Evolutionary conservation across 2,113 vertebrate genomes (phyloP), one percentile per base, ranked within the genome.

Genomic region (Phaethornis superciliosus): DNA sequence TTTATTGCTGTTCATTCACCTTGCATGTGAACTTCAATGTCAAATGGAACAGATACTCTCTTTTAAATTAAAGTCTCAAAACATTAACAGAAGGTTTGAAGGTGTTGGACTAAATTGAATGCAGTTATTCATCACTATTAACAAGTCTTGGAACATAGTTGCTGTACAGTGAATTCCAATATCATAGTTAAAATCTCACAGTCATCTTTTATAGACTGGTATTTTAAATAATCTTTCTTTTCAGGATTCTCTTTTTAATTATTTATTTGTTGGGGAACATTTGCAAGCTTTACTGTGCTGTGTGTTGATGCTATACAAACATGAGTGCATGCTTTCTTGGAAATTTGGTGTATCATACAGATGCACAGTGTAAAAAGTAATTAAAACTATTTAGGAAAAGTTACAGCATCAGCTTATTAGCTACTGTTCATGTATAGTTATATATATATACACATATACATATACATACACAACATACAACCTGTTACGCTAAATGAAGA

Each of bases 11-110:
- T 56, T 88, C 62, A 10, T 86, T 93, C 59, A 81, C 55, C 72
- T 94, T 81, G 65, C 3, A 2, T 86, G 58, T 47, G 20, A 88
- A 93, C 79, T 91, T 81, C 72, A 93, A 10, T 68, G 68, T 84
- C 75, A 67, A 54, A 71, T 89, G 64, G 47, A 95, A 75, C 40
- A 71, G 69, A 64, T 93, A 84, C 95, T 28, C 47, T 90, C 60
- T 82, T 75, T 81, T 88, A 92, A 94, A 91, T 85, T 79, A 52
- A 94, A 94, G 49, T 75, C 64, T 92, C 21, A 64, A 90, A 68
- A 79, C 75, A 20, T 90, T 83, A 46, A 71, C n/a, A 46, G 49
- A 89, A n/a, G n/a, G 86, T 92, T 67, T 67, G 55, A 40, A 84
- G 52, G 6, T 89, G 33, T 86, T 88, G 32, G 46, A 64, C 62